A percentile compares a stretch with the other conserved stretches of the same genome.
Conservation (phyloP, 92 coral and sea anemone genomes). For the Epizoanthus fatuus region DNA sequence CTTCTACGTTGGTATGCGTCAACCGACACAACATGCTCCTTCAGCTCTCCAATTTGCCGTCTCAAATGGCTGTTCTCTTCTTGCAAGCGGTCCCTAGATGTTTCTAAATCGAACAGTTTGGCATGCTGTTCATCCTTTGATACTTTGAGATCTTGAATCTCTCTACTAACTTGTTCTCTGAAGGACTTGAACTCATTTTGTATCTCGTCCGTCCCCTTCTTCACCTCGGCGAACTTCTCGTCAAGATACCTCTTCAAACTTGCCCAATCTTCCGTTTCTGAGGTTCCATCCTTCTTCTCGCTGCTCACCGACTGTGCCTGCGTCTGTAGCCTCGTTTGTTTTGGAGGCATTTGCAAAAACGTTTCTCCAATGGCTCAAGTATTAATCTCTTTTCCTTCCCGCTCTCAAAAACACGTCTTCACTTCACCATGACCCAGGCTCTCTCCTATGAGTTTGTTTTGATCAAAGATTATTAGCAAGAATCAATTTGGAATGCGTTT, state of each 20-base stretch:
- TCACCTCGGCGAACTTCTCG: slow-evolving; percentile 7
- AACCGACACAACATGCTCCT: not conserved
- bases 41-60: slow-evolving; percentile 6
- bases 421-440: not conserved
- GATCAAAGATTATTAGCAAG: slow-evolving; percentile 11
- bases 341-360: no score
- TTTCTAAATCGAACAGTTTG: slow-evolving; percentile 3
- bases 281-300: no score
- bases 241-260: not conserved
- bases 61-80: slow-evolving; percentile 2
- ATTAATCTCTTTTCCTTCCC: not conserved
- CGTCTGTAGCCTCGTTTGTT: no score
- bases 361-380: not conserved
- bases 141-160: not conserved
- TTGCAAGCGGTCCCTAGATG: not conserved
- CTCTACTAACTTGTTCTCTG: not conserved
- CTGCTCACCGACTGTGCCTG: no score
- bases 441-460: slow-evolving; percentile 12
- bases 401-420: not conserved
- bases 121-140: slow-evolving; percentile 3
- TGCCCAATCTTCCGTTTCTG: no score
- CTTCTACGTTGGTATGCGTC: slow-evolving; percentile 19
- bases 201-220: slow-evolving; percentile 1
- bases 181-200: slow-evolving; percentile 4
- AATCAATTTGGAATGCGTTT: slow-evolving; percentile 33